Conservation (phyloP, 2,113 vertebrate species). For the Hystrix brachyura region DNA sequence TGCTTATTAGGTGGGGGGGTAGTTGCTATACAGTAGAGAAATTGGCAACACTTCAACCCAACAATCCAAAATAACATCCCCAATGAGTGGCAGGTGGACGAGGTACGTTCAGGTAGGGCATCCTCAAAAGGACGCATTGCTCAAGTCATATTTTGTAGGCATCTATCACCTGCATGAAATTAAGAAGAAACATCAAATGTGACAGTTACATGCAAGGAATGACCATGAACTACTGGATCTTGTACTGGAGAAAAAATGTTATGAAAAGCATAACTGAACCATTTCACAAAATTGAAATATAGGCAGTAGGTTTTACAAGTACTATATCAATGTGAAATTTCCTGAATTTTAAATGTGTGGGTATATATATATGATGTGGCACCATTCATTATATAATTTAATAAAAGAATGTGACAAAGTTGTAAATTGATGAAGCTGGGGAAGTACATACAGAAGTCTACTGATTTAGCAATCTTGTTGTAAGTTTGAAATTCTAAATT, state of each 20-base stretch:
- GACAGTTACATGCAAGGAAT: background rate
- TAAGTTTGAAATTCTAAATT: conserved; percentile 8
- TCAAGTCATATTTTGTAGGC: background rate
- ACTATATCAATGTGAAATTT: background rate
- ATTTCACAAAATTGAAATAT: background rate
- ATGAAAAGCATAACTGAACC: background rate
- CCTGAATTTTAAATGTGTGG: background rate
- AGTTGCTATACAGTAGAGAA: background rate
- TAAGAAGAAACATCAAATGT: background rate
- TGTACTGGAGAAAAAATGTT: background rate
- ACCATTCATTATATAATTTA: conserved; percentile 17
- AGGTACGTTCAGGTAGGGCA: background rate
- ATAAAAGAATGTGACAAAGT: background rate
- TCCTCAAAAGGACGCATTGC: background rate
- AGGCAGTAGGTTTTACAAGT: background rate
- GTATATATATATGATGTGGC: background rate
- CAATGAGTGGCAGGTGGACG: background rate
- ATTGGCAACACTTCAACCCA: background rate
- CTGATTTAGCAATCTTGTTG: background rate
- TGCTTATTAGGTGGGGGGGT: background rate
- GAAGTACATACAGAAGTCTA: background rate
- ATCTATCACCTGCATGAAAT: background rate
- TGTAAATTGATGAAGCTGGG: background rate
- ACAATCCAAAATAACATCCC: conserved; percentile 24
- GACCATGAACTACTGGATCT: background rate